Base-by-base conservation (phyloP, 1,140 invertebrate species). In the Papilio helenus region DNA sequence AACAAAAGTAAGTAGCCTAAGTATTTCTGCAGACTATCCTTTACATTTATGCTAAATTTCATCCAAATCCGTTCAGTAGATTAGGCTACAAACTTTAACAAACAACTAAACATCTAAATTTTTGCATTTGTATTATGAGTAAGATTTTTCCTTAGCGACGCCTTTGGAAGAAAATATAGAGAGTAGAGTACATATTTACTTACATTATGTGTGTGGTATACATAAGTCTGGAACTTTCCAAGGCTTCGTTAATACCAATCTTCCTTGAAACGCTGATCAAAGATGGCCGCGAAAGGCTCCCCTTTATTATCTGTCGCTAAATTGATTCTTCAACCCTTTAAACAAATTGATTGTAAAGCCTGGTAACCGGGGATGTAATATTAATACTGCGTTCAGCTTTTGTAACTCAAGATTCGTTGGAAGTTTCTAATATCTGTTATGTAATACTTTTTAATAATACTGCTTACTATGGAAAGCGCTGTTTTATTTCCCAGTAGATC, bases 251-350 rank as follows among this genome's bases (percentile, higher is more conserved):
- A 29, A 68, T 68, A 29, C 61, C 26, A 68, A 68, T 68, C 61
- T 68, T 68, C 61, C 14, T 68, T 18, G 61, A 68, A 26, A 68
- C 61, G 61, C 26, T 68, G 61, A 68, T 68, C 61, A 68, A 68
- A 68, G 61, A 68, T 68, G 61, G 61, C 61, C 61, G 61, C 61
- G 61, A 68, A 68, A 68, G 34, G 26, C 61, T 68, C 23, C 26
- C 26, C 61, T 29, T 26, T 29, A 68, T 68, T 8, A 68, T 68
- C 61, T 9, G 61, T 14, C 23, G 26, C 61, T 1, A 68, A 68
- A 68, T 68, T 68, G 61, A 68, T 68, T 68, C 61, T 68, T 68
- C 61, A 29, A 65, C 61, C 61, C 61, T 68, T 68, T 68, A 29
- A 34, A 68, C 61, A 68, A 68, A 68, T 68, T 68, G 26, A 68